Conservation (phyloP, 2,888 invertebrate species). For the Monopis laevigella region DNA sequence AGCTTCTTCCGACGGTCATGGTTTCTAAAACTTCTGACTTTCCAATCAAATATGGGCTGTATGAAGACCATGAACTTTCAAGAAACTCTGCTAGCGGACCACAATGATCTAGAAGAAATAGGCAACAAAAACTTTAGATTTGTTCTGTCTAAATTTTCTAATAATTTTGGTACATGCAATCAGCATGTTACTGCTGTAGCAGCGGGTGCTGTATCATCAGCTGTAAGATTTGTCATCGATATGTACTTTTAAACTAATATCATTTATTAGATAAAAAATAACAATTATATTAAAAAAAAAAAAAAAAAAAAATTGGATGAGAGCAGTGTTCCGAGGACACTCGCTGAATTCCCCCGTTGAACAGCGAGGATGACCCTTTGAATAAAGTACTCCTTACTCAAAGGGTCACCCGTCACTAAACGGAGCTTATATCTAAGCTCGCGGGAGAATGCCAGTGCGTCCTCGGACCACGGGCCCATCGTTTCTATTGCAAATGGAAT, state of each 20-base stretch:
- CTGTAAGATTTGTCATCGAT: slow-evolving; percentile 4
- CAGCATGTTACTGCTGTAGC: neutral
- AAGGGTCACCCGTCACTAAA: neutral
- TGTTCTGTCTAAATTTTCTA: neutral
- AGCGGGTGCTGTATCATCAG: neutral
- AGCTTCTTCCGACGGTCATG: slow-evolving; percentile 30
- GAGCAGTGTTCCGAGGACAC: neutral
- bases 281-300: too few species aligned
- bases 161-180: neutral
- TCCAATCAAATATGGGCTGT: slow-evolving; percentile 32
- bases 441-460: neutral
- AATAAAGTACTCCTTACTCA: neutral
- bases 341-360: neutral
- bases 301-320: too few species aligned
- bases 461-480: neutral
- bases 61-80: neutral
- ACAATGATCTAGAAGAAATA: too few species aligned
- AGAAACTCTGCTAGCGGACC: neutral
- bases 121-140: too few species aligned
- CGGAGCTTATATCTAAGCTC: neutral
- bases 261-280: too few species aligned
- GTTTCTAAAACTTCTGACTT: slow-evolving; percentile 24
- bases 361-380: too few species aligned
- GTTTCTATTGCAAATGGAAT: neutral
- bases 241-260: slow-evolving; percentile 4